Base-by-base conservation (phyloP, 2,888 invertebrate genomes). In the Troides oblongomaculatus region DNA sequence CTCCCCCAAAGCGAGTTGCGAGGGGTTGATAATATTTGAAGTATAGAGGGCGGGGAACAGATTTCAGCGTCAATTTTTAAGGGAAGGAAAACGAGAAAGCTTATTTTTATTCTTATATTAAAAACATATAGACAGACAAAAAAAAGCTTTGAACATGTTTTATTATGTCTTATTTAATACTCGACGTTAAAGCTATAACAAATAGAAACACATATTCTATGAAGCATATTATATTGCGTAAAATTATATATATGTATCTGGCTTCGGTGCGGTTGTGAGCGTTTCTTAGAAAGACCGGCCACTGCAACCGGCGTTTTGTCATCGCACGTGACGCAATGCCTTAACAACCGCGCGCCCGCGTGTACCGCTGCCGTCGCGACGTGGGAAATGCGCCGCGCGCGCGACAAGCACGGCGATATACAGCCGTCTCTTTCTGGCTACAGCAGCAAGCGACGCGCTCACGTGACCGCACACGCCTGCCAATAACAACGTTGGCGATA, bases 321-420 rank as follows among this genome's bases (percentile, higher is more conserved):
- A 72, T 68, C 69, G 73, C 72, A 73, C 73, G 73, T 73, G 72
- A 73, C 61, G 70, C 70, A 72, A 73, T 70, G 73, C 63, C 12
- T 65, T 69, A 72, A 73, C 68, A 69, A 64, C 62, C 18, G 57
- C 61, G 64, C 60, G 60, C 43, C 56, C 64, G 64, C 61, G 60
- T 62, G 56, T 3, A 18, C n/a, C 46, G 46, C 8, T 46, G 46
- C 46, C 46, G 46, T 5, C 46, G 46, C 6, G 12, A 14, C 46
- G 46, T 46, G 14, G 8, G 46, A 46, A 10, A 46, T 2, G 46
- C 8, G 5, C 30, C 30, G 30, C 5, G 46, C 50, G 17, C 5
- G 46, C 50, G 17, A 50, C 18, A 50, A 18, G 2, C 18, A 50
- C 17, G 50, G 50, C 50, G 5, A 14, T 14, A 10, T 50, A 50